These are phyloP conservation scores for Crotalus tigris DNA, from an alignment of 2,113 vertebrate species.

Conservation along the genomic window DNA sequence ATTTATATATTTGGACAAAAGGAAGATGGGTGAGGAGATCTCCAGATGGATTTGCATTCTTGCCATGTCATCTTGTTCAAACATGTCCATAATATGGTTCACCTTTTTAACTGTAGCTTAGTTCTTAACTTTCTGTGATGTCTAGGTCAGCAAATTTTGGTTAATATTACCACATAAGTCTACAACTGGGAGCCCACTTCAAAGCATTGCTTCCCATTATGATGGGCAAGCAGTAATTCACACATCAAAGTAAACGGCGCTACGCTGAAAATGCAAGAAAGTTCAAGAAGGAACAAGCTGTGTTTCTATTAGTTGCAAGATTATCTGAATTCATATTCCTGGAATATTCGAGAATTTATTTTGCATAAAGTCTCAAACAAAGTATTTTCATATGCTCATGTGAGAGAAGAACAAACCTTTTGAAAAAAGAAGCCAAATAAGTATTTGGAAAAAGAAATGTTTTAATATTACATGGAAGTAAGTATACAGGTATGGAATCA, in stretches of 20 bases:
- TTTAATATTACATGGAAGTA: conserved; percentile 31
- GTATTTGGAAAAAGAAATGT: background rate
- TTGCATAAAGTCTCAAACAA: conserved; percentile 11
- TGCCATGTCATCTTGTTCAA: background rate
- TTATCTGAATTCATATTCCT: background rate
- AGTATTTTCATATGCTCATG: conserved; percentile 31
- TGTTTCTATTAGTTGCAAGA: background rate
- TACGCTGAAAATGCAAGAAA: background rate
- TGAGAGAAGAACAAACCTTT: conserved; percentile 13
- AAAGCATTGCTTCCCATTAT: background rate
- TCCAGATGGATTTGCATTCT: background rate
- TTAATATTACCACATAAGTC: background rate
- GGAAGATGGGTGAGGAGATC: background rate
- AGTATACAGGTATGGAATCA: conserved; percentile 33
- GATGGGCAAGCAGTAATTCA: background rate
- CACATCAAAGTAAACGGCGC: background rate
- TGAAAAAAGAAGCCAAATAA: conserved; percentile 31
- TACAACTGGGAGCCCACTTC: background rate
- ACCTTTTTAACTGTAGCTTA: background rate
- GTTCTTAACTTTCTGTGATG: background rate
- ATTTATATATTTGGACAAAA: background rate
- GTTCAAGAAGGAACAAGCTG: background rate
- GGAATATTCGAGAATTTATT: background rate
- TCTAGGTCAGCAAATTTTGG: background rate
- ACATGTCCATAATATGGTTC: background rate